Conservation (phyloP, 1,140 invertebrate genomes). For the Bombus sylvicola region DNA sequence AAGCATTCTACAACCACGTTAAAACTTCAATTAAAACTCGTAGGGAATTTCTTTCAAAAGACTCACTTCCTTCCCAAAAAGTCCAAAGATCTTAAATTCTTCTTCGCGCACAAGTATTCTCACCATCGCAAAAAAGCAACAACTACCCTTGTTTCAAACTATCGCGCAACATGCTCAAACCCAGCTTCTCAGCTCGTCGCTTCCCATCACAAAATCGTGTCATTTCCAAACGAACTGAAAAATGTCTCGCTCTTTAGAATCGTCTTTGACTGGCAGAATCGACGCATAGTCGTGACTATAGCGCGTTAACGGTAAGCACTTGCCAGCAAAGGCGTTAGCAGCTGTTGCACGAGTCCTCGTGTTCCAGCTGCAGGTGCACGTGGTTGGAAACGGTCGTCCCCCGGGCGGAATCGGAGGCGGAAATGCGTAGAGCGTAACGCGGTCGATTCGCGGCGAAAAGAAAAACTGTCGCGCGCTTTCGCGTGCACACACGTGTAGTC, state of each 20-base stretch:
- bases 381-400: constrained; percentile 8
- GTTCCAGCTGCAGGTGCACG: constrained; percentile 32
- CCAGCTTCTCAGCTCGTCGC: too few species aligned
- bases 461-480: constrained; percentile 53
- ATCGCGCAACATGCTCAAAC: not conserved
- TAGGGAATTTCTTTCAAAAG: not conserved
- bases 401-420: constrained; percentile 19
- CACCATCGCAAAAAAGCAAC: not conserved
- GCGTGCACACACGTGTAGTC: constrained; percentile 1
- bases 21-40: not conserved
- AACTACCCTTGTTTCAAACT: not conserved
- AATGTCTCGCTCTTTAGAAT: not conserved
- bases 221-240: not conserved
- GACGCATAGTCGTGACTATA: not conserved
- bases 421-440: not conserved
- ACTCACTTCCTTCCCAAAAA: not conserved
- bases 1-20: not conserved
- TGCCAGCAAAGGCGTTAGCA: not conserved
- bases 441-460: not conserved
- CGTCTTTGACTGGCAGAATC: not conserved
- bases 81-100: not conserved
- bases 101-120: not conserved
- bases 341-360: constrained; percentile 18
- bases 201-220: not conserved
- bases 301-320: not conserved